phyloP scores from a whole-genome alignment of 35 echinoderm and acorn worm genomes.

The Amphiura filiformis region DNA sequence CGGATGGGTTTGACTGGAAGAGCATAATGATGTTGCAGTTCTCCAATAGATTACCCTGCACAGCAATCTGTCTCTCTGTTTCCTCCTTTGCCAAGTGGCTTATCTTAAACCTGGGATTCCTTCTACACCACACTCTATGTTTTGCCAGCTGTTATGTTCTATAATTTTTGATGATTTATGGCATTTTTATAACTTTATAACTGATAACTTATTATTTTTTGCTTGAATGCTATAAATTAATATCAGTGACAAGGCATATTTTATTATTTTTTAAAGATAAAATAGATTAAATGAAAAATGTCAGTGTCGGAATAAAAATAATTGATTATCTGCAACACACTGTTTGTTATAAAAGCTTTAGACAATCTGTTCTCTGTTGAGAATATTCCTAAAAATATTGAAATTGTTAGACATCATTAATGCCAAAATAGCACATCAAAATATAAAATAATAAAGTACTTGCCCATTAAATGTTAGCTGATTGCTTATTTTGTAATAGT shows the following conservation, averaged over 20 bases:
- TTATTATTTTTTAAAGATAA: neutral
- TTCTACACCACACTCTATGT: neutral
- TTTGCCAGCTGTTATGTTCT: neutral
- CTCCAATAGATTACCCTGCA: neutral
- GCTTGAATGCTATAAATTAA: neutral
- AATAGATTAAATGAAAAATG: too few species aligned
- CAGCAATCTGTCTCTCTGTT: neutral
- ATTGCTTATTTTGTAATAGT: too few species aligned
- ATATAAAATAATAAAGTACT: too few species aligned
- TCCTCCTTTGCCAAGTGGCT: neutral
- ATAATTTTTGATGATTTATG: constrained; percentile 2
- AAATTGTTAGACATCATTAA: too few species aligned
- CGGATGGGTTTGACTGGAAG: too few species aligned
- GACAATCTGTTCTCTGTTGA: too few species aligned
- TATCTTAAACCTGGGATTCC: neutral
- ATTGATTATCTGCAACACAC: too few species aligned
- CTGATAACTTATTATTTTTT: neutral
- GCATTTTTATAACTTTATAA: neutral
- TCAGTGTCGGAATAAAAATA: too few species aligned
- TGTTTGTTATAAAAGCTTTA: too few species aligned
- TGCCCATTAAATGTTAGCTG: too few species aligned
- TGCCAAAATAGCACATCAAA: too few species aligned
- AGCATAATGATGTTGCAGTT: neutral
- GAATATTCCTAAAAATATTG: too few species aligned
- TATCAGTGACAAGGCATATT: neutral